phyloP scores from a whole-genome alignment of 1,140 invertebrate species.

The Solenopsis fugax region DNA sequence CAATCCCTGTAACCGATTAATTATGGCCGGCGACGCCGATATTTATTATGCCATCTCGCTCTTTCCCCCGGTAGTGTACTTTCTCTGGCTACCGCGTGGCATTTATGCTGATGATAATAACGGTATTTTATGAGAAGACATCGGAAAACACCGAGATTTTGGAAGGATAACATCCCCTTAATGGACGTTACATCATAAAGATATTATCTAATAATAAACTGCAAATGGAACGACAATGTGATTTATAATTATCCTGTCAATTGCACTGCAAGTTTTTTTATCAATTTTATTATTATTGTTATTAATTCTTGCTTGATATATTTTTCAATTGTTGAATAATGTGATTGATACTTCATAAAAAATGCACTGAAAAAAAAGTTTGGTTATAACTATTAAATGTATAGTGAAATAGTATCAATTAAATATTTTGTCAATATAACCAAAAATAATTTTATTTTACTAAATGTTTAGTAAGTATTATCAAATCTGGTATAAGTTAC shows the following conservation, averaged over 20 bases:
- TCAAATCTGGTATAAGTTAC: too few species aligned
- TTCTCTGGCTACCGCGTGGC: background rate
- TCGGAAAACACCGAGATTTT: constrained; percentile 20
- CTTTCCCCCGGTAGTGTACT: background rate
- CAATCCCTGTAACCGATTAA: constrained; percentile 25
- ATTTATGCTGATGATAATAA: constrained; percentile 24
- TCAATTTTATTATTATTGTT: background rate
- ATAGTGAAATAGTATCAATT: too few species aligned
- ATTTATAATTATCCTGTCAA: background rate
- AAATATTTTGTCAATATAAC: too few species aligned
- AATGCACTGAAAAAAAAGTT: too few species aligned
- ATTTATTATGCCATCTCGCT: constrained; percentile 57
- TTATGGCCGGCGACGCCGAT: constrained; percentile 20
- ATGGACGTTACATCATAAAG: background rate
- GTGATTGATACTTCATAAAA: background rate
- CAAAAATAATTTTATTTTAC: too few species aligned
- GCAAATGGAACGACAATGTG: background rate
- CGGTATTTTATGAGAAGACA: constrained; percentile 35
- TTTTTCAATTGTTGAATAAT: background rate
- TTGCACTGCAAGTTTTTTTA: background rate
- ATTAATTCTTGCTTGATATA: background rate
- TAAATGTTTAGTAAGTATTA: too few species aligned
- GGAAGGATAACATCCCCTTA: background rate
- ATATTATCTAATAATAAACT: background rate
- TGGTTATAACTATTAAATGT: too few species aligned